These are phyloP conservation scores for Toxotes lorentzi DNA, from an alignment of 2,797 vertebrate species.

Conservation along the genomic window DNA sequence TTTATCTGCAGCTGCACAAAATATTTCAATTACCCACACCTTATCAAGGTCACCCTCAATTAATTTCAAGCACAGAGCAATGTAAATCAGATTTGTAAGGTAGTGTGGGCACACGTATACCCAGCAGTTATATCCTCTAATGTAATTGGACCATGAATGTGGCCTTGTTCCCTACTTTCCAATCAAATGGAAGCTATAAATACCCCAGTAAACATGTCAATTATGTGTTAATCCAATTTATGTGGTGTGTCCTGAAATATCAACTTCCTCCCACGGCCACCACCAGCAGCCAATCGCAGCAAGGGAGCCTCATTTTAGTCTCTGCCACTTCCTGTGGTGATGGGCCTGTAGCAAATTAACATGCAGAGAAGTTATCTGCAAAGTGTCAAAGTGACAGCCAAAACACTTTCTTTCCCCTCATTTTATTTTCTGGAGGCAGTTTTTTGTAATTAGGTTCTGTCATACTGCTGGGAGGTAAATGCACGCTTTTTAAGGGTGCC, in stretches of 20 bases:
- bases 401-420: constrained; percentile 44
- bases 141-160: constrained; percentile 57
- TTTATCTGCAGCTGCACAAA: constrained; percentile 8
- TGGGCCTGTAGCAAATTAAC: constrained; percentile 50
- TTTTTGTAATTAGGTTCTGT: constrained; percentile 63
- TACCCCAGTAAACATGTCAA: constrained; percentile 77
- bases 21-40: constrained; percentile 6
- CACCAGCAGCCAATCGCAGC: constrained; percentile 58
- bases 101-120: constrained; percentile 39
- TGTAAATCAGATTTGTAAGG: constrained; percentile 53
- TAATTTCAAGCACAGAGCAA: constrained; percentile 30
- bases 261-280: constrained; percentile 74
- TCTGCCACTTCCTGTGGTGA: constrained; percentile 52
- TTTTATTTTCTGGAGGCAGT: constrained; percentile 59
- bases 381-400: constrained; percentile 62
- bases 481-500: constrained; percentile 56
- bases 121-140: constrained; percentile 51
- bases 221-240: constrained; percentile 81
- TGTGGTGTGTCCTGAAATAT: constrained; percentile 72
- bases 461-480: constrained; percentile 60
- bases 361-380: constrained; percentile 54
- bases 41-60: constrained; percentile 40
- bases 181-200: constrained; percentile 77
- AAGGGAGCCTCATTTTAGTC: constrained; percentile 32
- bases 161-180: constrained; percentile 62